Evolutionary conservation across 1,140 invertebrate genomes (phyloP).

Genomic region (Diprion similis): DNA sequence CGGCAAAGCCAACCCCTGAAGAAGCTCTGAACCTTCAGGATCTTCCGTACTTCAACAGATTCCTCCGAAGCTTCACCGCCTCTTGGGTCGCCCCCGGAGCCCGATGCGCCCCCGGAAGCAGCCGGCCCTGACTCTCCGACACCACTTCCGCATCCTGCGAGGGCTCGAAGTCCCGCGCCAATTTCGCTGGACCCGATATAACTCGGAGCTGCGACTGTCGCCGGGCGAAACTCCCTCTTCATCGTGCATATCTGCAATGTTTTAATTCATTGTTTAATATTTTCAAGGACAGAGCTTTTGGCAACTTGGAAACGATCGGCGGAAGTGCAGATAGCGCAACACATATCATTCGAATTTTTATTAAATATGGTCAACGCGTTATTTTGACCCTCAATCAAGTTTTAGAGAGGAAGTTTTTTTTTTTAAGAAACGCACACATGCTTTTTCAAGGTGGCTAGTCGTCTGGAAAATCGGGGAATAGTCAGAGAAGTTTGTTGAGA

Average conservation of each 20-base stretch:
- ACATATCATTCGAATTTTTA: no score
- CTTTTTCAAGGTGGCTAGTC: no score
- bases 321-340: no score
- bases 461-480: no score
- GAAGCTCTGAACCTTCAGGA: constrained; percentile 95
- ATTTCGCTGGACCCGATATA: constrained; percentile 4
- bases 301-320: neutral
- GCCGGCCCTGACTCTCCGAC: constrained; percentile 29
- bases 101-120: constrained; percentile 30
- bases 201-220: constrained; percentile 33
- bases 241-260: constrained; percentile 76
- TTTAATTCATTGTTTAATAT: no score
- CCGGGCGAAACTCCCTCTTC: constrained; percentile 78
- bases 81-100: constrained; percentile 24
- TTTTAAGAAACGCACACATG: no score
- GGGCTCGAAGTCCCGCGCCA: constrained; percentile 33
- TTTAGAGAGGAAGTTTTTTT: no score
- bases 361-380: no score
- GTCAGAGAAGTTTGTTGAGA: no score
- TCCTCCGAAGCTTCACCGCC: constrained; percentile 58
- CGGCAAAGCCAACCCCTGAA: constrained; percentile 93
- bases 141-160: constrained; percentile 33
- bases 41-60: constrained; percentile 81
- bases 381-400: no score
- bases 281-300: constrained; percentile 6